Percentiles rank a stretch among this genome's conserved stretches.
phyloP scores from a whole-genome alignment of 1,140 invertebrate genomes.

The Euborellia annulipes region DNA sequence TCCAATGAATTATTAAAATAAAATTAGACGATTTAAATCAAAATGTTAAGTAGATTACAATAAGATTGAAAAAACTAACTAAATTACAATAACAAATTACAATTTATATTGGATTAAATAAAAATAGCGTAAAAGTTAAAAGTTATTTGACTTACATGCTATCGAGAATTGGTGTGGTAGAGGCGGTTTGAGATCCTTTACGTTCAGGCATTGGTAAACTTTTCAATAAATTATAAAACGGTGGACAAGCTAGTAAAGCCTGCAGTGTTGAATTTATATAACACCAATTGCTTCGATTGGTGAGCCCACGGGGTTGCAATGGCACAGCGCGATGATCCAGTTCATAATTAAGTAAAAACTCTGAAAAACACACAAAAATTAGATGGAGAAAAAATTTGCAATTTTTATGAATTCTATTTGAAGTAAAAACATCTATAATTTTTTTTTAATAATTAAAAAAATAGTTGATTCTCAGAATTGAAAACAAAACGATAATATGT shows the following conservation, averaged over 20 bases:
- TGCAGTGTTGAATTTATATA: conserved; percentile 88
- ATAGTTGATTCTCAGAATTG: too few relatives aligned
- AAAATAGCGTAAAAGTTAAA: conserved; percentile 5
- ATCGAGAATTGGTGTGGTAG: conserved; percentile 79
- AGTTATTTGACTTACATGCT: conserved; percentile 66
- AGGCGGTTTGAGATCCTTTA: conserved; percentile 24
- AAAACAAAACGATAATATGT: too few relatives aligned
- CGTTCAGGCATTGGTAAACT: conserved; percentile 41
- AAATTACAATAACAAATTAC: too few relatives aligned
- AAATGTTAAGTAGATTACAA: too few relatives aligned
- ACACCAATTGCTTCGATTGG: conserved; percentile 86
- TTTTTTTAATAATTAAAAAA: too few relatives aligned
- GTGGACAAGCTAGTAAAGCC: conserved; percentile 79
- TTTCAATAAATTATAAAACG: conserved; percentile 80
- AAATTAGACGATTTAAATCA: too few relatives aligned
- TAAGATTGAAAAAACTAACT: not conserved
- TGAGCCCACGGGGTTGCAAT: conserved; percentile 69
- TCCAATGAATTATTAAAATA: too few relatives aligned
- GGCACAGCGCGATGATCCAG: conserved; percentile 56
- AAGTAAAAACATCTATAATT: too few relatives aligned
- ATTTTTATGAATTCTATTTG: too few relatives aligned
- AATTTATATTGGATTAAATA: not conserved
- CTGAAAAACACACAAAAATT: conserved; percentile 32
- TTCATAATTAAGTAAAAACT: conserved; percentile 52
- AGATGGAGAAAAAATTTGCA: too few relatives aligned